Percentiles rank a stretch among this genome's conserved stretches.
phyloP scores from a whole-genome alignment of 2,888 invertebrate genomes.

The Volucella zonaria region DNA sequence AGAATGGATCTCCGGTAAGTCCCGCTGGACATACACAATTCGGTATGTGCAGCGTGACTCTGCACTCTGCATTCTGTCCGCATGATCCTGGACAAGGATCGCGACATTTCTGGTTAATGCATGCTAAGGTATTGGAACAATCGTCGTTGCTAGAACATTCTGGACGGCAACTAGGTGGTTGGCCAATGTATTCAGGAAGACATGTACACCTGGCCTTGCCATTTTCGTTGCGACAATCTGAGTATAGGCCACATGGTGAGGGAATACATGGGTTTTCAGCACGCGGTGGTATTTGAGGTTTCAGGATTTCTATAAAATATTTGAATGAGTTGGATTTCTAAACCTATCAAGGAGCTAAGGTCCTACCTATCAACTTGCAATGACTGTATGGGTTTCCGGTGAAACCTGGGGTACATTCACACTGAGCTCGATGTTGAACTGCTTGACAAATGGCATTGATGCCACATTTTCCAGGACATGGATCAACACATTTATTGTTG shows the following conservation, averaged over 20 bases:
- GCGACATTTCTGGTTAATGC: conserved; percentile 88
- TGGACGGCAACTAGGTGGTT: conserved; percentile 88
- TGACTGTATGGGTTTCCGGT: conserved; percentile 89
- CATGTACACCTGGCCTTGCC: conserved; percentile 87
- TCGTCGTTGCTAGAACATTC: conserved; percentile 89
- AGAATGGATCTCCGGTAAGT: conserved; percentile 90
- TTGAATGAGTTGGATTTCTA: conserved; percentile 25
- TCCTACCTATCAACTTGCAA: conserved; percentile 83
- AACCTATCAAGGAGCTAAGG: background rate
- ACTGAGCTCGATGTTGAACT: conserved; percentile 91
- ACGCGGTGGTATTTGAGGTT: conserved; percentile 60
- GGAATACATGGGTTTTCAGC: conserved; percentile 87
- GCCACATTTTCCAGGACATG: conserved; percentile 90
- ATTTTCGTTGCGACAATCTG: conserved; percentile 86
- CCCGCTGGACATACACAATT: conserved; percentile 87
- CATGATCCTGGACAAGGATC: conserved; percentile 91
- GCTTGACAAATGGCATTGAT: conserved; percentile 87
- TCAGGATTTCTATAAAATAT: conserved; percentile 41
- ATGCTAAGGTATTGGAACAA: conserved; percentile 87
- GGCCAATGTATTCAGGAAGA: conserved; percentile 87
- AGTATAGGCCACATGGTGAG: conserved; percentile 90
- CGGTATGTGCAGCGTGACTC: conserved; percentile 89
- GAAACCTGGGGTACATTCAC: conserved; percentile 87
- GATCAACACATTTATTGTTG: conserved; percentile 88
- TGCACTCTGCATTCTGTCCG: conserved; percentile 89